Conservation (phyloP, 2,797 vertebrate genomes). For the Eurystomus glaucurus region DNA sequence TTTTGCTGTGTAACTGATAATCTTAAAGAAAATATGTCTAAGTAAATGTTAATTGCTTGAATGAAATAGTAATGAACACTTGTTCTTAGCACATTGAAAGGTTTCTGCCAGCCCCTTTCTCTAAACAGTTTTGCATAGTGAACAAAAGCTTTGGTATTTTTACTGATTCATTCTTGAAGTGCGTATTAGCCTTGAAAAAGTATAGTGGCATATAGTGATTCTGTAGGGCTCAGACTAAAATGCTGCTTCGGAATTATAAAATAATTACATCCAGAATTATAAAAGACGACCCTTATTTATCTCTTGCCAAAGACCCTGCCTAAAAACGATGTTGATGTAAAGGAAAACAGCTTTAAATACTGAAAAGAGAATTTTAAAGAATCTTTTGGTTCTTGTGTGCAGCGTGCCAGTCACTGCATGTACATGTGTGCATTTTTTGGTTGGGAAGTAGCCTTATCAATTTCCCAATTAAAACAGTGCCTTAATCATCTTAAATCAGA, state of each 20-base stretch:
- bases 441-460: neutral
- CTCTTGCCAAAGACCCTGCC: neutral
- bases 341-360: neutral
- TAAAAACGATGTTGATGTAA: neutral
- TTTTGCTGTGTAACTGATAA: neutral
- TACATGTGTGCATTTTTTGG: fast-evolving
- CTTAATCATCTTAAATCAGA: neutral
- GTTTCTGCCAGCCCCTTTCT: neutral
- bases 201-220: neutral
- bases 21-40: neutral
- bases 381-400: neutral
- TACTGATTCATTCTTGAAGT: neutral
- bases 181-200: neutral
- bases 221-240: neutral
- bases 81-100: neutral
- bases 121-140: neutral
- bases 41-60: neutral
- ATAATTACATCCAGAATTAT: neutral
- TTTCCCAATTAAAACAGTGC: neutral
- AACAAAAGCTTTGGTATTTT: neutral
- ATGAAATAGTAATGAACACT: neutral
- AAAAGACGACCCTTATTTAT: neutral
- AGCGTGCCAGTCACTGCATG: neutral
- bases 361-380: neutral
- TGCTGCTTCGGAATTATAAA: neutral